phyloP scores from a whole-genome alignment of 2,797 vertebrate genomes.

The Parambassis ranga region DNA sequence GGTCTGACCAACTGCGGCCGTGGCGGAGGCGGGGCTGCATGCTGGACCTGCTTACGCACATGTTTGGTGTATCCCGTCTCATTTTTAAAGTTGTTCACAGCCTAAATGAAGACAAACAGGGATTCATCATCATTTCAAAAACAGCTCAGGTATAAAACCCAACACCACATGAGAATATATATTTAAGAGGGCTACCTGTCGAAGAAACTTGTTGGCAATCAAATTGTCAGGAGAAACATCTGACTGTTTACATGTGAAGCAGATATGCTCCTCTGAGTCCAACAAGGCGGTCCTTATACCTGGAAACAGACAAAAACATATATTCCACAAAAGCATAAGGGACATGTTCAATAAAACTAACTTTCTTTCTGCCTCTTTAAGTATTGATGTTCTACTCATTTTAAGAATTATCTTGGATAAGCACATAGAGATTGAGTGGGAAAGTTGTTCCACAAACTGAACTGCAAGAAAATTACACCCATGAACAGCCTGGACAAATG shows the following conservation, averaged over 20 bases:
- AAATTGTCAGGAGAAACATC: conserved; percentile 96
- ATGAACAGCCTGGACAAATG: no score
- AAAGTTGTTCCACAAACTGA: no score
- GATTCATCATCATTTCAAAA: not conserved
- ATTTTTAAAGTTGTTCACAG: conserved; percentile 99
- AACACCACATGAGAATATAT: not conserved
- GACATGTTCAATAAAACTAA: no score
- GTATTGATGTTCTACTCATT: no score
- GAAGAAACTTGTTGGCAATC: conserved; percentile 98
- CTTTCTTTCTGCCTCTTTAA: no score
- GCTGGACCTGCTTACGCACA: conserved; percentile 71
- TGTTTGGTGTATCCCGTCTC: conserved; percentile 96
- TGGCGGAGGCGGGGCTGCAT: conserved; percentile 75
- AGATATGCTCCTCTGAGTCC: conserved; percentile 95
- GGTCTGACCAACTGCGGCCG: conserved; percentile 82
- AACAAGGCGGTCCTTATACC: conserved; percentile 92
- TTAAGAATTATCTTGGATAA: no score
- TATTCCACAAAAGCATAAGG: no score
- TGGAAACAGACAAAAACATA: conserved; percentile 65
- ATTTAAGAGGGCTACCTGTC: conserved; percentile 84
- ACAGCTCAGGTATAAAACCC: not conserved
- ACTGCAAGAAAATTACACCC: no score
- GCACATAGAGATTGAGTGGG: not conserved
- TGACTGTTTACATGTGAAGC: conserved; percentile 93
- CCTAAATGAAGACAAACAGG: conserved; percentile 70